Base-by-base conservation (phyloP, 2,888 invertebrate species). In the Microctonus hyperodae region DNA sequence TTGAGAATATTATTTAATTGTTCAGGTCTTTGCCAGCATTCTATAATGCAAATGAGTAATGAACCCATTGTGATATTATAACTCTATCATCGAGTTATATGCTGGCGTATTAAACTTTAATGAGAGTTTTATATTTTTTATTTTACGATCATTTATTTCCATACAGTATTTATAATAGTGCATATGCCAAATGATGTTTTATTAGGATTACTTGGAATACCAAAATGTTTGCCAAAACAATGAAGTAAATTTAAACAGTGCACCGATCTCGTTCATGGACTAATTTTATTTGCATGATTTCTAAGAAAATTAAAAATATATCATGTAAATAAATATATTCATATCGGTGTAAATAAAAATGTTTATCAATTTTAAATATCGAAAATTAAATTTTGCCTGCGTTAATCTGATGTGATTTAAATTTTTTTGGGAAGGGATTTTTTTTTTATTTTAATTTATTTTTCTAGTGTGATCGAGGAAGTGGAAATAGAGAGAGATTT, bases 1-100 rank as follows among this genome's bases (percentile, higher is more conserved):
- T 9, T 16, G 3, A 9, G 56, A 64, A 66, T 61, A 51, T 65
- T 67, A 44, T 55, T n/a, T 33, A 55, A 51, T 65, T 67, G 35
- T 55, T n/a, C 55, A 55, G 31, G 55, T 31, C 55, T 55, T 55
- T 33, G 31, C 55, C 10, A 33, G 28, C 31, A 28, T 55, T 55
- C 10, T 31, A 16, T 16, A 5, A 16, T n/a, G 10, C 33, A 33
- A 2, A 55, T n/a, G 31, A n/a, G 25, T 28, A 25, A 28, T 53
- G 25, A 10, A 53, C n/a, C n/a, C 55, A 28, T 33, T 16, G 31
- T 51, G 6, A 51, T 51, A 13, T 51, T 23, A 25, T 55, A 55
- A 55, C 31, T 33, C 10, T 55, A 44, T 44, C 44, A 28, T 28
- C n/a, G n/a, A n/a, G n/a, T n/a, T 28, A 28, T 13, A n/a, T 50